Evolutionary conservation across 2,888 invertebrate species (phyloP), one percentile per base, ranked within the genome.

Genomic region (Coenonympha arcania): DNA sequence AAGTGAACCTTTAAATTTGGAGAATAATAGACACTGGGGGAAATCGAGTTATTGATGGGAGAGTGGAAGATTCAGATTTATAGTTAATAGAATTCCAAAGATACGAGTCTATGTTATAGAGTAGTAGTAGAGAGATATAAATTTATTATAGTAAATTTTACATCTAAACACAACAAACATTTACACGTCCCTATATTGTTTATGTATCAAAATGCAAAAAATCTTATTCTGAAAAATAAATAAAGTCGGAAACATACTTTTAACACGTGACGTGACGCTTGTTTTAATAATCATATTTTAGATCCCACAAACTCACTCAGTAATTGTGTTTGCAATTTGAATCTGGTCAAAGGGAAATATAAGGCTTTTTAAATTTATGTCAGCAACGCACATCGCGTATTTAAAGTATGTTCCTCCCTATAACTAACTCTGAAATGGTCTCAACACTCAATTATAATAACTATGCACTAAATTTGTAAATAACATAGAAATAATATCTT

Each of bases 401-500:
- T n/a, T n/a, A n/a, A n/a, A n/a, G n/a, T n/a, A n/a, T n/a, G n/a
- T n/a, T n/a, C n/a, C n/a, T n/a, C n/a, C n/a, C n/a, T n/a, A n/a
- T n/a, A 81, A 83, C 80, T 82, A 77, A 81, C 68, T 79, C 67
- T 67, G 56, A 66, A 43, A 37, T 37, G 50, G 31, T 54, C n/a
- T n/a, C 53, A 50, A 50, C 48, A 39, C 24, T 22, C 6, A 9
- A 36, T 19, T 9, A 1, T 39, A 39, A 24, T 39, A 45, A 33
- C 61, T 76, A 68, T 50, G 54, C 57, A 62, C 73, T 79, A 76
- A 69, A 48, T 78, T 81, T 80, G 76, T 82, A 73, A 74, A 79
- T 71, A 73, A 75, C 66, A 68, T 74, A 79, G 68, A 70, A 74
- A 78, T 80, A 79, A 77, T 80, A 81, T 76, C 79, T 82, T 79